Evolutionary conservation across 2,888 invertebrate genomes (phyloP).

Genomic region (Nymphalis polychloros): DNA sequence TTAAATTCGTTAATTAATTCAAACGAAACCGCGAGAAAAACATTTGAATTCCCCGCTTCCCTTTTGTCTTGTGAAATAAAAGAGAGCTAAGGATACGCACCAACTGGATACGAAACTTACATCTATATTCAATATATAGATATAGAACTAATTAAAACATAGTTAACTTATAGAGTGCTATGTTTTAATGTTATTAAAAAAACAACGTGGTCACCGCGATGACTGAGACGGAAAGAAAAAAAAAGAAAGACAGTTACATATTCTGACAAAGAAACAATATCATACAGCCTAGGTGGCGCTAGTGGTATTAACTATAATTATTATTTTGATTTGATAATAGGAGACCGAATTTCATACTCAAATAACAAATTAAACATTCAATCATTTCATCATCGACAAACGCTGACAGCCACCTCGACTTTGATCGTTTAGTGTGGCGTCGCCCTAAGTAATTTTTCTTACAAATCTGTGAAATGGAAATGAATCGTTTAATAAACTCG

Average conservation of each 20-base stretch:
- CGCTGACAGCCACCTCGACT: neutral
- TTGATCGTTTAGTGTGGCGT: conserved; percentile 32
- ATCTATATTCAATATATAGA: too few species aligned
- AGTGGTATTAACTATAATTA: too few species aligned
- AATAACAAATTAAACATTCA: too few species aligned
- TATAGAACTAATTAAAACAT: neutral
- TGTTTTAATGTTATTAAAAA: too few species aligned
- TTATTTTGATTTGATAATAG: too few species aligned
- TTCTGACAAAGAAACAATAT: too few species aligned
- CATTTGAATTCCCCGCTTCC: conserved; percentile 73
- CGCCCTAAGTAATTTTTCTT: conserved; percentile 43
- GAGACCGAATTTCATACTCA: too few species aligned
- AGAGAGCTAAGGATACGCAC: conserved; percentile 66
- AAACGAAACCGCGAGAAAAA: conserved; percentile 78
- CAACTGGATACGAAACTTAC: conserved; percentile 27
- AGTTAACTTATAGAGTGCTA: too few species aligned
- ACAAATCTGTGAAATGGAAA: conserved; percentile 71
- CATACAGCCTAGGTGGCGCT: too few species aligned
- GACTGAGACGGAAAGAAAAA: too few species aligned
- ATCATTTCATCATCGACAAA: neutral
- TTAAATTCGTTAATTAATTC: conserved; percentile 81
- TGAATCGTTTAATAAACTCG: conserved; percentile 75
- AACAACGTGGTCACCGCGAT: too few species aligned
- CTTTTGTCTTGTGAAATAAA: conserved; percentile 63
- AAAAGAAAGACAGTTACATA: too few species aligned